phyloP scores from a whole-genome alignment of 2,113 vertebrate species.

The Accipiter cooperii region DNA sequence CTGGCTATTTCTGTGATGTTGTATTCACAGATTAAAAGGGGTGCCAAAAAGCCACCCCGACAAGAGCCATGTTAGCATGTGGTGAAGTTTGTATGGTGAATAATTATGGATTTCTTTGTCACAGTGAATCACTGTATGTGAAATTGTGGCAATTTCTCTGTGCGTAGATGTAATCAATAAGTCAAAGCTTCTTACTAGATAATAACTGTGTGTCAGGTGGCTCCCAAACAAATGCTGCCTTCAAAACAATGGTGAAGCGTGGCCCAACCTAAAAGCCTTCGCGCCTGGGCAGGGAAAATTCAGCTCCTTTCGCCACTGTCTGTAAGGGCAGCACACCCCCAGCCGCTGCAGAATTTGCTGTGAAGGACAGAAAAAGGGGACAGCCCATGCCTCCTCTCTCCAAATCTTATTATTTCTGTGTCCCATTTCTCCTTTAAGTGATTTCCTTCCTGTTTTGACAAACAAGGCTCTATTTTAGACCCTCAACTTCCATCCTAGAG shows the following conservation, averaged over 20 bases:
- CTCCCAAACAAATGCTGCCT: background rate
- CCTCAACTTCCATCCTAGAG: background rate
- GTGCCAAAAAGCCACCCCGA: rapidly evolving
- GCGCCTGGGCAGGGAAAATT: background rate
- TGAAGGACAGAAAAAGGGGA: background rate
- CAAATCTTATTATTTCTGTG: background rate
- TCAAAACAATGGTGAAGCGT: rapidly evolving
- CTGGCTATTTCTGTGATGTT: background rate
- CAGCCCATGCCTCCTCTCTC: background rate
- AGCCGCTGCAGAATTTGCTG: background rate
- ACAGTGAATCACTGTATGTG: background rate
- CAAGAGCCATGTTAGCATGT: background rate
- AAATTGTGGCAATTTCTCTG: background rate
- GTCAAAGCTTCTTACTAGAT: background rate
- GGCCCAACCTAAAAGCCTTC: background rate
- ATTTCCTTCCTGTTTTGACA: background rate
- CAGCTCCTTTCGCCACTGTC: background rate
- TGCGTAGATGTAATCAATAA: background rate
- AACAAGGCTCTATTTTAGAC: background rate
- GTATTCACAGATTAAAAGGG: background rate
- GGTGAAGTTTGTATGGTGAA: background rate
- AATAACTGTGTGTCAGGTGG: background rate
- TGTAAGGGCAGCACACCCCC: background rate
- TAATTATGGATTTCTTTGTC: background rate
- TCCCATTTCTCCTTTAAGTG: background rate